Conservation (phyloP, 2,797 vertebrate species). For the Siniperca scherzeri region DNA sequence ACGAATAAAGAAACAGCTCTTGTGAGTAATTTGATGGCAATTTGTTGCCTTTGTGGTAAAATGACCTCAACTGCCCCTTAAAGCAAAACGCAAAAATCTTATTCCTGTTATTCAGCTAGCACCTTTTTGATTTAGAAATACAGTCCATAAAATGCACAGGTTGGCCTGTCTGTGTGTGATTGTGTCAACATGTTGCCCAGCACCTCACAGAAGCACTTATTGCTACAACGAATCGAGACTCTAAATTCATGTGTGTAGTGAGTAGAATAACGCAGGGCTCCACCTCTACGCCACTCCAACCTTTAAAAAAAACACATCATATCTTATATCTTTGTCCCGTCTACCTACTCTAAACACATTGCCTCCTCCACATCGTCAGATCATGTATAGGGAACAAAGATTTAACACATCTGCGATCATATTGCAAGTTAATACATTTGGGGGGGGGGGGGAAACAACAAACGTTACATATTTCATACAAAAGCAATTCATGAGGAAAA, state of each 20-base stretch:
- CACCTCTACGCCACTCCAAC: slow-evolving; percentile 69
- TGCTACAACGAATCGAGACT: slow-evolving; percentile 67
- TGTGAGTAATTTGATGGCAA: not conserved
- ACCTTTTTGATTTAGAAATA: slow-evolving; percentile 61
- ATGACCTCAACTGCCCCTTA: not conserved
- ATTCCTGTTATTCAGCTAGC: slow-evolving; percentile 62
- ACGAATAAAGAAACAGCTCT: not conserved
- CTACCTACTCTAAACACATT: slow-evolving; percentile 19
- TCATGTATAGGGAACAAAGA: slow-evolving; percentile 41
- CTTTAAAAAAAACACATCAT: slow-evolving; percentile 66
- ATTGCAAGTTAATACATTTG: slow-evolving; percentile 66
- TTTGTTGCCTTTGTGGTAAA: slow-evolving; percentile 16
- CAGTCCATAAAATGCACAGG: slow-evolving; percentile 22
- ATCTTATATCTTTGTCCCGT: slow-evolving; percentile 49
- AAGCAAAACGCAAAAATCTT: slow-evolving; percentile 40
- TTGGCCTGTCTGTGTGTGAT: slow-evolving; percentile 33
- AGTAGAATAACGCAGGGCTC: not conserved
- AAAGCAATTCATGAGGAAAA: slow-evolving; percentile 34
- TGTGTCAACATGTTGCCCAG: slow-evolving; percentile 41
- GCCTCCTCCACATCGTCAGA: slow-evolving; percentile 23
- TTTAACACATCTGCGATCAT: slow-evolving; percentile 49
- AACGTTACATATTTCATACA: slow-evolving; percentile 46
- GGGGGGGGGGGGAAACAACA: slow-evolving; percentile 17
- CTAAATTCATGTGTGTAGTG: slow-evolving; percentile 13
- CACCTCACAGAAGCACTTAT: slow-evolving; percentile 74